Evolutionary conservation across 2,888 invertebrate species (phyloP).

Genomic region (Aphodius granarius): DNA sequence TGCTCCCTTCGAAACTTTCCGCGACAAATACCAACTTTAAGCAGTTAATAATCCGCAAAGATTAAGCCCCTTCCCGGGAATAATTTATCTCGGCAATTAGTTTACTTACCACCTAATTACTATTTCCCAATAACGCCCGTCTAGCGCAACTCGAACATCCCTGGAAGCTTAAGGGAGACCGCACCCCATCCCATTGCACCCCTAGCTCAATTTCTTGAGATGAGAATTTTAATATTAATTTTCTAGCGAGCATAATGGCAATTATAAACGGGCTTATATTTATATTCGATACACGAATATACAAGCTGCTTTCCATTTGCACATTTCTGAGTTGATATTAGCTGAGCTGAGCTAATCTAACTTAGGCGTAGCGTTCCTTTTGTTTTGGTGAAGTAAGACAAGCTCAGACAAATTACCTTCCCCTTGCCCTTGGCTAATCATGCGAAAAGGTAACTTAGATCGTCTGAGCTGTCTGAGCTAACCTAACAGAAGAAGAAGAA

Average conservation of each 20-base stretch:
- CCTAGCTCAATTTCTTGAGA: background rate
- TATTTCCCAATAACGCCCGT: background rate
- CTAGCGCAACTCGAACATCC: background rate
- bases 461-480: too few relatives aligned
- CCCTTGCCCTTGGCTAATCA: too few relatives aligned
- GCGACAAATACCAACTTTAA: background rate
- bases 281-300: too few relatives aligned
- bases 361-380: too few relatives aligned
- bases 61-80: background rate
- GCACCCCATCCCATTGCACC: background rate
- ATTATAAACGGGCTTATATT: too few relatives aligned
- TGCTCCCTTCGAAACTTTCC: background rate
- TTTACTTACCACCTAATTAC: background rate
- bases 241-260: background rate
- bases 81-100: background rate
- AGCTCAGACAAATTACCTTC: too few relatives aligned
- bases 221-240: background rate
- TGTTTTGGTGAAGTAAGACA: too few relatives aligned
- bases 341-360: too few relatives aligned
- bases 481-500: too few relatives aligned
- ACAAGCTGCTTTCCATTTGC: too few relatives aligned
- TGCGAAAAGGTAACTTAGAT: too few relatives aligned
- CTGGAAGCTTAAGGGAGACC: background rate
- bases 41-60: background rate
- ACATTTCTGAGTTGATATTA: too few relatives aligned